Evolutionary conservation across 2,888 invertebrate genomes (phyloP), one percentile per base, ranked within the genome.

Genomic region (Tetheella fluctuosa): DNA sequence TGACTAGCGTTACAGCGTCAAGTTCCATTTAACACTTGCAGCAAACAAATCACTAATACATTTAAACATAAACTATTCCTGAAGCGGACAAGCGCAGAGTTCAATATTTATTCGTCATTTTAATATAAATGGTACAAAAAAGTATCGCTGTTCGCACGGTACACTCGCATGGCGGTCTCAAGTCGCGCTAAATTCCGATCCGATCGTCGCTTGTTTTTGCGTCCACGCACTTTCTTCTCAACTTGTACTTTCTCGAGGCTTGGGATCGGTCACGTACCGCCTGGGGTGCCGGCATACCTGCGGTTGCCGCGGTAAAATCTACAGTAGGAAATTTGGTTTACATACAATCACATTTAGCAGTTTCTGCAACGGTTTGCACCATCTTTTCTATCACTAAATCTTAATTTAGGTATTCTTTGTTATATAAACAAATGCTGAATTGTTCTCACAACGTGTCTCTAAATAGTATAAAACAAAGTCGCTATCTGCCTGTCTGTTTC

Each of bases 181-280:
- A 39, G 42, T 59, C 59, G 56, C 56, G 55, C 79, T 81, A 81
- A 83, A 89, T 88, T 85, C 87, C 86, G 66, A 78, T 76, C 80
- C 81, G 75, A 77, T 73, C 69, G 77, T 80, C 74, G 74, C 77
- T 74, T 82, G 86, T 88, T 89, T 88, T 85, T 84, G 83, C 82
- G 75, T 80, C 74, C 76, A 86, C 89, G 87, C 88, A 89, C 90
- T 90, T 91, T 90, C 90, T 85, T 90, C 84, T 82, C 78, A 78
- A 80, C 82, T 83, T 82, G 80, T 86, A 89, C 90, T 91, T 90
- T 91, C 90, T 88, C 87, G 76, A 61, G 70, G 68, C 75, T 73
- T 71, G 73, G 75, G 76, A 73, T 64, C 63, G 64, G 72, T 69
- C 74, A 76, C 74, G 78, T 77, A 75, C 68, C 54, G 54, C 59